Percentiles rank a stretch among this genome's conserved stretches.
These are phyloP conservation scores for Todiramphus chloris DNA, from an alignment of 2,113 vertebrate species.

Conservation along the genomic window DNA sequence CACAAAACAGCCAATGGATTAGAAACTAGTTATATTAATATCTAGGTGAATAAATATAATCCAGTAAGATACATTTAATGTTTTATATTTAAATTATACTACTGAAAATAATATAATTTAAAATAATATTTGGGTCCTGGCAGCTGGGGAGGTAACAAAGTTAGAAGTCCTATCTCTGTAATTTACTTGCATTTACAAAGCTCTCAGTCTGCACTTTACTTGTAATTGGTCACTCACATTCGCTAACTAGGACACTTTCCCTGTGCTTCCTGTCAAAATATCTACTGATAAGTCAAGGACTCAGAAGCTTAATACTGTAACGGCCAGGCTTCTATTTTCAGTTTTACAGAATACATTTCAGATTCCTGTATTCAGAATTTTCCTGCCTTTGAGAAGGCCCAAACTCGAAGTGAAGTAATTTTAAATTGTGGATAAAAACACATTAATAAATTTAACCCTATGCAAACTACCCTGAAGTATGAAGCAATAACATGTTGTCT, in stretches of 20 bases:
- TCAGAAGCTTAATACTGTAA: constrained; percentile 14
- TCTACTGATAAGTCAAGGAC: constrained; percentile 10
- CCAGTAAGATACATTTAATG: neutral
- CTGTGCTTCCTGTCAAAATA: constrained; percentile 15
- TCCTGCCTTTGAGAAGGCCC: neutral
- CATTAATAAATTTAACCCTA: neutral
- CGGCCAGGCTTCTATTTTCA: neutral
- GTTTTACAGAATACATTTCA: constrained; percentile 27
- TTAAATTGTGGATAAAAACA: neutral
- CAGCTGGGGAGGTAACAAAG: neutral
- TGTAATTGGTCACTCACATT: constrained; percentile 27
- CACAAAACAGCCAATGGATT: neutral
- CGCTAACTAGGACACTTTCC: constrained; percentile 8
- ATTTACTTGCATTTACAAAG: constrained; percentile 42
- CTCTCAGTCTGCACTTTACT: constrained; percentile 35
- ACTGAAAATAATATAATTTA: neutral
- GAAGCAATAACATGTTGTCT: accelerated
- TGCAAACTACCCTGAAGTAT: neutral
- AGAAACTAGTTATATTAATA: neutral
- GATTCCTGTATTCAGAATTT: constrained; percentile 2
- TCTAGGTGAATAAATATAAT: neutral
- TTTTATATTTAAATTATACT: neutral
- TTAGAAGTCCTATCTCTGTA: neutral
- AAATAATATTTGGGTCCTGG: neutral
- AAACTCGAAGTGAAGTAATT: neutral